Evolutionary conservation across 2,888 invertebrate species (phyloP).

Genomic region (Crematogaster levior): DNA sequence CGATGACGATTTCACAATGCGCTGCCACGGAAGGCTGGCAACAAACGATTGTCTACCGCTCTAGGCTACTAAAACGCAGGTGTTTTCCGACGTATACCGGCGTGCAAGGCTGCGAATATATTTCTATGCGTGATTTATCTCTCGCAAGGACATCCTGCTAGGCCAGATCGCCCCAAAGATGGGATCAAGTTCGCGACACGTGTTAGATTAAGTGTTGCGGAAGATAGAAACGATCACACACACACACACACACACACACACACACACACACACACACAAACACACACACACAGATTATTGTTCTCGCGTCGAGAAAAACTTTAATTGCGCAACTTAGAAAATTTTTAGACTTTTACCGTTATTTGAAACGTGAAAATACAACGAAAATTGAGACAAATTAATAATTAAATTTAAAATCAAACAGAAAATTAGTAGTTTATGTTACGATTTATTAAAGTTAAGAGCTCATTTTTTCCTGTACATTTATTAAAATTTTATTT

Average conservation of each 20-base stretch:
- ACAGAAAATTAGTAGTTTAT: neutral
- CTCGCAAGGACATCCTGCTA: slow-evolving; percentile 62
- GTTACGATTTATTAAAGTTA: neutral
- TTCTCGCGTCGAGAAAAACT: neutral
- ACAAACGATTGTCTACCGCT: slow-evolving; percentile 62
- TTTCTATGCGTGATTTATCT: slow-evolving; percentile 59
- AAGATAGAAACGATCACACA: neutral
- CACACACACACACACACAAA: too few species aligned
- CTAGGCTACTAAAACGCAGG: slow-evolving; percentile 64
- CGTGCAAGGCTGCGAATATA: slow-evolving; percentile 61
- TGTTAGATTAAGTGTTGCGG: neutral
- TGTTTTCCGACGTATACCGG: slow-evolving; percentile 63
- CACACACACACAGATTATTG: neutral
- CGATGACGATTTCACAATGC: slow-evolving; percentile 61
- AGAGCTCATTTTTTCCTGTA: neutral
- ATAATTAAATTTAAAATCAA: slow-evolving; percentile 4
- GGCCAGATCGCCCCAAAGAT: neutral
- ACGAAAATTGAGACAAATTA: neutral
- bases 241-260: too few species aligned
- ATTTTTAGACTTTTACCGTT: neutral
- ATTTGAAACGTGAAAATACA: neutral
- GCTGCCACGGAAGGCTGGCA: slow-evolving; percentile 64
- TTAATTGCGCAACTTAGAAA: neutral
- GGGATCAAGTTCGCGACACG: slow-evolving; percentile 8
- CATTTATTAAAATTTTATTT: too few species aligned